phyloP scores from a whole-genome alignment of 2,888 invertebrate species.

The Myathropa florea region DNA sequence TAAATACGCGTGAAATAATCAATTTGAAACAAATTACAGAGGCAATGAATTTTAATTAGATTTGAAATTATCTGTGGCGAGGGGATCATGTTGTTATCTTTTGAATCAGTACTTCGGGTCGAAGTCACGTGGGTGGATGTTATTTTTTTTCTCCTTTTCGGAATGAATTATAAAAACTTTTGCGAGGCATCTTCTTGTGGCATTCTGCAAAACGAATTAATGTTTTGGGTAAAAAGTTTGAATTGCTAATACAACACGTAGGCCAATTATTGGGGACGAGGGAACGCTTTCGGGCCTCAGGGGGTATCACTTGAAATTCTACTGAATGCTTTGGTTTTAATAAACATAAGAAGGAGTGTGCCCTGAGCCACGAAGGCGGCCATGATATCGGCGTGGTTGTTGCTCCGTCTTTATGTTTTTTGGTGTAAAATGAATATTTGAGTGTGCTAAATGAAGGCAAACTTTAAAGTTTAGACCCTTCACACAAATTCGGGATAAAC shows the following conservation, averaged over 20 bases:
- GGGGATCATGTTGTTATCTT: background rate
- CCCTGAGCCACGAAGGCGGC: too few species aligned
- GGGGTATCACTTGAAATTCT: background rate
- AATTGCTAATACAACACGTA: background rate
- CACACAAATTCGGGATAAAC: too few species aligned
- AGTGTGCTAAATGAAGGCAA: too few species aligned
- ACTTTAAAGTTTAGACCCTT: too few species aligned
- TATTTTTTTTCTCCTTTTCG: too few species aligned
- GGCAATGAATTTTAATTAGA: background rate
- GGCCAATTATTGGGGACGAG: background rate
- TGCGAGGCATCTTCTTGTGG: too few species aligned
- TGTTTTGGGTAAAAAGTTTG: background rate
- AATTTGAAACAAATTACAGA: background rate
- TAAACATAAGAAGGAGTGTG: background rate
- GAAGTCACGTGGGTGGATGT: background rate
- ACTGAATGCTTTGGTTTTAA: background rate
- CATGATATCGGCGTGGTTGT: too few species aligned
- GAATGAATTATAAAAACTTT: background rate
- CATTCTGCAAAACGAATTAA: too few species aligned
- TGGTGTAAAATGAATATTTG: too few species aligned
- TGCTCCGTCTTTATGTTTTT: too few species aligned
- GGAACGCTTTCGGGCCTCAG: background rate
- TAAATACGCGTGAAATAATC: slow-evolving; percentile 1
- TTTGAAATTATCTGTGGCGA: background rate
- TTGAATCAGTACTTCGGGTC: background rate